Evolutionary conservation across 1,140 invertebrate genomes (phyloP).

Genomic region (Apis florea): DNA sequence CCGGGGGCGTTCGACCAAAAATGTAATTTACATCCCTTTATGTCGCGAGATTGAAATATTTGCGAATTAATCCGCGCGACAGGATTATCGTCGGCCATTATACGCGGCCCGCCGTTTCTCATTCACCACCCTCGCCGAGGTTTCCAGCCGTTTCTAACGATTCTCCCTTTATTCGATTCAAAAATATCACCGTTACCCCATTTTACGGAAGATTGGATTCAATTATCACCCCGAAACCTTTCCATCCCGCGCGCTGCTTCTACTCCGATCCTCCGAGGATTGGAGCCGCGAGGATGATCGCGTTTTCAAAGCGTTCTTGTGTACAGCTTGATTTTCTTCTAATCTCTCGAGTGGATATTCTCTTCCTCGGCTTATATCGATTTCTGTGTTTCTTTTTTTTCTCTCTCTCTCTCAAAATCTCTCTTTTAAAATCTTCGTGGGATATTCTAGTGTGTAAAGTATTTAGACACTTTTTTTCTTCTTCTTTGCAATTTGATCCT

Average conservation of each 20-base stretch:
- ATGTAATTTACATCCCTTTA: constrained; percentile 81
- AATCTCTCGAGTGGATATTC: background rate
- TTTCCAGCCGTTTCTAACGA: constrained; percentile 69
- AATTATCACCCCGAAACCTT: constrained; percentile 60
- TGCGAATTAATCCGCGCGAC: constrained; percentile 74
- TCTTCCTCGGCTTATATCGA: too few species aligned
- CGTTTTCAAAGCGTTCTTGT: background rate
- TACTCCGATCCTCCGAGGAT: background rate
- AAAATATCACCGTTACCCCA: constrained; percentile 72
- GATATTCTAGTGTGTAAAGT: too few species aligned
- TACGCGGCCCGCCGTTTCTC: constrained; percentile 61
- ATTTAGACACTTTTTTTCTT: too few species aligned
- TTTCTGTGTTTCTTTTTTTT: background rate
- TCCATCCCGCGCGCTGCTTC: background rate
- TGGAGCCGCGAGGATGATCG: background rate
- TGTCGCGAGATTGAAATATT: constrained; percentile 80
- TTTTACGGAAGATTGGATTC: constrained; percentile 68
- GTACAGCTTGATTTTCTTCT: background rate
- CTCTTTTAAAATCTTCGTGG: too few species aligned
- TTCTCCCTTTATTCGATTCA: constrained; percentile 73
- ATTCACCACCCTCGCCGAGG: constrained; percentile 51
- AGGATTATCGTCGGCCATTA: constrained; percentile 74
- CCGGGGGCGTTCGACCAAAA: constrained; percentile 77
- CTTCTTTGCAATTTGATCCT: too few species aligned
- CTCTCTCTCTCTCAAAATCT: too few species aligned